Percentiles rank a stretch among this genome's conserved stretches.
Evolutionary conservation across 1,140 invertebrate species (phyloP).

Genomic region (Vollenhovia emeryi): DNA sequence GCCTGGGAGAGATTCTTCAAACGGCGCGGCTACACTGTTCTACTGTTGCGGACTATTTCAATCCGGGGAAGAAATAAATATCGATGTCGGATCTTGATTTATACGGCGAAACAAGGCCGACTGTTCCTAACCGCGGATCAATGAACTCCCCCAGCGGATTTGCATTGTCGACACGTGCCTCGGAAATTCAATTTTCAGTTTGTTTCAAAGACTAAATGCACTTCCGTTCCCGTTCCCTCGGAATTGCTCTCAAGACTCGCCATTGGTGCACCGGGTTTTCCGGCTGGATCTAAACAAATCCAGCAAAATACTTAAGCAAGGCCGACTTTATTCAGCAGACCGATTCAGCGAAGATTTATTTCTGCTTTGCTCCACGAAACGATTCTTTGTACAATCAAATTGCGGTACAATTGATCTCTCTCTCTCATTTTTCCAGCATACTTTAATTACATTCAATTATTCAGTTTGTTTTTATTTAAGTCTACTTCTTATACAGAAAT

Average conservation of each 20-base stretch:
- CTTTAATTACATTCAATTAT: neutral
- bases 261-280: neutral
- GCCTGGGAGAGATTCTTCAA: neutral
- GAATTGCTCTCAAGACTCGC: neutral
- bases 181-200: slow-evolving; percentile 16
- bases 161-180: neutral
- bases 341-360: neutral
- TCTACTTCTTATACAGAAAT: neutral
- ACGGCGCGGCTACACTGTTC: neutral
- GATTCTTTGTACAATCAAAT: neutral
- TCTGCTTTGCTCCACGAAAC: neutral
- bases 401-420: neutral
- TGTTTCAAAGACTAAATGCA: neutral
- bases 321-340: neutral
- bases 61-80: slow-evolving; percentile 9
- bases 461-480: neutral
- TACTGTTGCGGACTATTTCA: neutral
- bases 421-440: neutral
- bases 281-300: neutral
- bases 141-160: slow-evolving; percentile 34
- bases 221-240: too few relatives aligned
- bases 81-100: neutral
- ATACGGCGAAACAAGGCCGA: neutral
- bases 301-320: neutral
- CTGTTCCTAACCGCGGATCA: slow-evolving; percentile 9